These are phyloP conservation scores for Dasypus novemcinctus DNA, from an alignment of 2,113 vertebrate genomes.

Conservation along the genomic window DNA sequence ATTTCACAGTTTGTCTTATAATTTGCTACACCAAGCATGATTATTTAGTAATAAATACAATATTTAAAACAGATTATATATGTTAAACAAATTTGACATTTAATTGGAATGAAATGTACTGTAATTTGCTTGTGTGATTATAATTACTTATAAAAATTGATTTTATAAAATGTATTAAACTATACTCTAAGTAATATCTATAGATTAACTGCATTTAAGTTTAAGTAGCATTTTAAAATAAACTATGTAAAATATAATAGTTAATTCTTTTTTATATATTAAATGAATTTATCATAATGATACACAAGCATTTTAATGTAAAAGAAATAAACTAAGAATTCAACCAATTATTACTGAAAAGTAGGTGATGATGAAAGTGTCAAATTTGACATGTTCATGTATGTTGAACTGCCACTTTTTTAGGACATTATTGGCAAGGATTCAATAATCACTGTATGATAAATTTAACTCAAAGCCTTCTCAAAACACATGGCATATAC, in stretches of 20 bases:
- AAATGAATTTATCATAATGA: not conserved
- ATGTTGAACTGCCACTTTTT: not conserved
- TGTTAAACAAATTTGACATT: not conserved
- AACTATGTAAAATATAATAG: not conserved
- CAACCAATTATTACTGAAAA: not conserved
- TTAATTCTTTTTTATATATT: not conserved
- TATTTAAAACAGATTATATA: not conserved
- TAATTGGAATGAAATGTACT: not conserved
- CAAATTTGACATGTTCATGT: not conserved
- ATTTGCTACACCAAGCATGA: not conserved
- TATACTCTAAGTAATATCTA: not conserved
- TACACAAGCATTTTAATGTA: not conserved
- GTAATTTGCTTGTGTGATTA: not conserved
- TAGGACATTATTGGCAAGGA: not conserved
- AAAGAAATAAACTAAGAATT: not conserved
- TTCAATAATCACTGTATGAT: not conserved
- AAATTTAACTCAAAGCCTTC: not conserved
- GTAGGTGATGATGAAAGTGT: not conserved
- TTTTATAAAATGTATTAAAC: not conserved
- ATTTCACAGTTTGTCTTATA: not conserved
- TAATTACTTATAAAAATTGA: not conserved
- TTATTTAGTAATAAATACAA: not conserved
- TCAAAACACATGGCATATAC: not conserved
- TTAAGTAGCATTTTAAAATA: not conserved
- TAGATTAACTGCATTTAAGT: not conserved